A percentile compares a stretch with the other conserved stretches of the same genome.
Conservation (phyloP, 2,113 vertebrate genomes). For the Peromyscus leucopus region DNA sequence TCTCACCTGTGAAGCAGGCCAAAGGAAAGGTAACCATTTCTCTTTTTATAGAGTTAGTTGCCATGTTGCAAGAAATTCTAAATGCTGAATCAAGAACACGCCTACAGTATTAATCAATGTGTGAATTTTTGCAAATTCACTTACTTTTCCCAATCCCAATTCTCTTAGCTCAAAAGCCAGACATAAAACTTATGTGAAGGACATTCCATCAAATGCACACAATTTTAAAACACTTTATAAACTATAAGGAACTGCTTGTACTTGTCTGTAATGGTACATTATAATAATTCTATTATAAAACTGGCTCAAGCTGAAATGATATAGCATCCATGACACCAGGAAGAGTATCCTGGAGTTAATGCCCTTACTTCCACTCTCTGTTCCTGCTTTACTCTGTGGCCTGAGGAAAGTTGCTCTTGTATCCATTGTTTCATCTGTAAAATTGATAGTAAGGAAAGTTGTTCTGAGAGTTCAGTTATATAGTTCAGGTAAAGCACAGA, state of each 20-base stretch:
- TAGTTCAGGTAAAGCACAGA: not conserved
- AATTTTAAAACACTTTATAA: slow-evolving; percentile 22
- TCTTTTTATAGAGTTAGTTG: not conserved
- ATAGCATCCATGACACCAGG: not conserved
- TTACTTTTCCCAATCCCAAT: not conserved
- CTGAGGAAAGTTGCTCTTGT: not conserved
- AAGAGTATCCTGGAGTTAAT: not conserved
- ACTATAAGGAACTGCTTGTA: not conserved
- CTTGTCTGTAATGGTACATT: not conserved
- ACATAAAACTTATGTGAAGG: not conserved
- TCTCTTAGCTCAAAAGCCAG: not conserved
- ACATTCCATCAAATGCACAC: not conserved
- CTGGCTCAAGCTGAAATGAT: not conserved
- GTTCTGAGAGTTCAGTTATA: slow-evolving; percentile 25
- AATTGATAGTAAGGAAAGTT: not conserved
- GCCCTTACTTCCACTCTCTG: not conserved
- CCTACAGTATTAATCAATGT: not conserved
- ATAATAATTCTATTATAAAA: not conserved
- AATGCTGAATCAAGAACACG: not conserved
- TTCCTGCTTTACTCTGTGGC: not conserved
- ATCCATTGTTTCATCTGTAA: not conserved
- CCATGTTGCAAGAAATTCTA: not conserved
- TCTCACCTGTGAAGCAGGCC: not conserved
- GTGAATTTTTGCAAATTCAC: not conserved
- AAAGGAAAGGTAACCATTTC: slow-evolving; percentile 15